These are phyloP conservation scores for Rhopalosiphum maidis DNA, from an alignment of 1,140 invertebrate species.

Conservation along the genomic window DNA sequence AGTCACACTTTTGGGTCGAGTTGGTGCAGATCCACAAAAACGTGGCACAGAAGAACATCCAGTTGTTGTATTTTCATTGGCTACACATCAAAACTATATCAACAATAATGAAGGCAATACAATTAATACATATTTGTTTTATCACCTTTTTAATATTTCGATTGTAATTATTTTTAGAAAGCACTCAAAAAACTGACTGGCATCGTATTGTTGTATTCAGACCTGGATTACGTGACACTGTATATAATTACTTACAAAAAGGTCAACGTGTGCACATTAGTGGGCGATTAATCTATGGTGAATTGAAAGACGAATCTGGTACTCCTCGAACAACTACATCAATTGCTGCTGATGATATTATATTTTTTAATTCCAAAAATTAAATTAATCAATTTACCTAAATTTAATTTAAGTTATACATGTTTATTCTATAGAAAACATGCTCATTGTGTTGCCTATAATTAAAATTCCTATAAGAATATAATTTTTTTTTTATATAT, in stretches of 20 bases:
- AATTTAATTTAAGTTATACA: not conserved
- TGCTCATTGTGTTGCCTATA: not conserved
- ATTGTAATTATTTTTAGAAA: constrained; percentile 16
- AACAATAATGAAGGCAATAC: constrained; percentile 64
- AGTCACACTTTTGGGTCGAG: constrained; percentile 84
- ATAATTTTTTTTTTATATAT: not conserved
- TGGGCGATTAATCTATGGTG: constrained; percentile 84
- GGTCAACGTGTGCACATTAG: constrained; percentile 85
- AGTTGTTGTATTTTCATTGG: constrained; percentile 87
- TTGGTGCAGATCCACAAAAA: constrained; percentile 84
- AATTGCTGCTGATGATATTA: constrained; percentile 85
- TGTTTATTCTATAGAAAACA: not conserved
- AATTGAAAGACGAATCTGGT: constrained; percentile 82
- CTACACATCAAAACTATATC: constrained; percentile 86
- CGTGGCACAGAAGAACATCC: constrained; percentile 83
- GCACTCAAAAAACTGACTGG: constrained; percentile 86
- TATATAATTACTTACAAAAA: constrained; percentile 82
- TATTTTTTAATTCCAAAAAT: constrained; percentile 71
- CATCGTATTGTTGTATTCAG: constrained; percentile 89
- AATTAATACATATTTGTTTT: constrained; percentile 10
- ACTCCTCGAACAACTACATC: constrained; percentile 74
- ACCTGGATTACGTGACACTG: constrained; percentile 77
- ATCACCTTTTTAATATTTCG: not conserved
- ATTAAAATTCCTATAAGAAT: not conserved
- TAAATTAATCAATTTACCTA: not conserved